A percentile compares a stretch with the other conserved stretches of the same genome.
Conservation (phyloP, 2,797 vertebrate species). For the Rachycentron canadum region DNA sequence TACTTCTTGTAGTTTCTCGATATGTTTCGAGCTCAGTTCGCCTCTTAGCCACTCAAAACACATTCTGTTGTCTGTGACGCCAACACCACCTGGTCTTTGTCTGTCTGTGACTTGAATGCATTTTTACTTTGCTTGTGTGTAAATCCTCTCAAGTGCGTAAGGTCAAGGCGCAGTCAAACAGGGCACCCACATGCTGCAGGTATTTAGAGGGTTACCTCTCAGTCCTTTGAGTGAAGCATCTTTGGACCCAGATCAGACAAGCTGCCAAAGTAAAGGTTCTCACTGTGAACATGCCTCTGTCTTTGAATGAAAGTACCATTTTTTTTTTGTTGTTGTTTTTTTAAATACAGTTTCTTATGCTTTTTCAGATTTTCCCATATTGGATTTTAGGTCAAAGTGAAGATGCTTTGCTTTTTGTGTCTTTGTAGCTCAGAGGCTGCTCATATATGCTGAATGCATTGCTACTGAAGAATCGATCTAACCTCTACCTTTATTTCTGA, state of each 20-base stretch:
- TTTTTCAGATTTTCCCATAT: constrained; percentile 34
- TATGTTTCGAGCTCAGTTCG: constrained; percentile 61
- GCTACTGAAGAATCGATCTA: constrained; percentile 4
- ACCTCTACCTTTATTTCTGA: constrained; percentile 26
- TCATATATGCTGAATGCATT: constrained; percentile 1
- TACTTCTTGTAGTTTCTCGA: constrained; percentile 64
- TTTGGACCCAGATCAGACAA: neutral
- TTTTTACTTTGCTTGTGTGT: constrained; percentile 99
- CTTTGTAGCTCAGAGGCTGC: constrained; percentile 3
- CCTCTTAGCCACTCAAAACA: constrained; percentile 8
- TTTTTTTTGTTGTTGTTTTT: too few species aligned
- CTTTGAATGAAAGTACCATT: constrained; percentile 23
- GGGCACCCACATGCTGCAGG: constrained; percentile 16
- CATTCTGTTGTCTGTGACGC: constrained; percentile 70
- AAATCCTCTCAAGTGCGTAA: constrained; percentile 86
- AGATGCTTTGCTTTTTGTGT: constrained; percentile 12
- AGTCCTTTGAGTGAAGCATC: constrained; percentile 17
- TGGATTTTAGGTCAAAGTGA: constrained; percentile 66
- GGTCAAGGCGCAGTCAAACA: constrained; percentile 73
- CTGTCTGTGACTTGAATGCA: constrained; percentile 98
- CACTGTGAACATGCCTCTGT: neutral
- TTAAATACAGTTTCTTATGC: constrained; percentile 63
- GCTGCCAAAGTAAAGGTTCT: neutral
- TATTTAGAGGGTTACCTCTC: constrained; percentile 10
- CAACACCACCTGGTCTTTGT: constrained; percentile 81